Base-by-base conservation (phyloP, 2,113 vertebrate species). In the Sakesphorus luctuosus region DNA sequence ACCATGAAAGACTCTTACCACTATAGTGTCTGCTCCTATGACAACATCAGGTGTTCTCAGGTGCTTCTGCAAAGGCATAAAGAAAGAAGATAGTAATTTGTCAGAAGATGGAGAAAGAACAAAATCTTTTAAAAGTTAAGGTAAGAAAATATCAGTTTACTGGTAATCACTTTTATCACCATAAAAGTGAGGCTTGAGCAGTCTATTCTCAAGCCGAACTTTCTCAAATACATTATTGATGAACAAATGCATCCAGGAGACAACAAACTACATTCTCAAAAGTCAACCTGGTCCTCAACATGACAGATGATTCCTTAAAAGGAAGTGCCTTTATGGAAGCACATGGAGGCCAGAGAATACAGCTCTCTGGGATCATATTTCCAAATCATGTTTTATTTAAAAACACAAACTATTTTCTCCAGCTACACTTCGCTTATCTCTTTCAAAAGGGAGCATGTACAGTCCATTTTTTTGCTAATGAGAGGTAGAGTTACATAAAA, bases 1-100 rank as follows among this genome's bases (percentile, higher is more conserved):
- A 78, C n/a, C 31, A 82, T 9, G 13, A 3, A 68, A 81, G 17
- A 38, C 24, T 94, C 98, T 99, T 98, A 99, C 99, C 98, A 99
- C 99, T 49, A 99, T 98, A 14, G 99, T 99, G 96, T 99, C 99
- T 11, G 99, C 99, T 87, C 99, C 99, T 33, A 99, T 99, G 72
- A 99, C 99, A 38, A 99, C 81, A 94, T 99, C 98, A 10, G 99
- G 99, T 55, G 98, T 98, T 95, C 98, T 98, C 47, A 98, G 87
- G 91, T 99, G 99, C 83, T 99, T 99, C 99, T 99, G 96, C 71
- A 97, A 89, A 88, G 50, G 52, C 6, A 33, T 25, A 49, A 63
- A 28, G 10, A 84, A 63, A 38, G 4, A 81, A 59, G 20, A 0
- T 17, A 24, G 35, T 58, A 58, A 69, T 69, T 91, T 77, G 36